phyloP scores from a whole-genome alignment of 2,113 vertebrate genomes.

The Jaculus jaculus region DNA sequence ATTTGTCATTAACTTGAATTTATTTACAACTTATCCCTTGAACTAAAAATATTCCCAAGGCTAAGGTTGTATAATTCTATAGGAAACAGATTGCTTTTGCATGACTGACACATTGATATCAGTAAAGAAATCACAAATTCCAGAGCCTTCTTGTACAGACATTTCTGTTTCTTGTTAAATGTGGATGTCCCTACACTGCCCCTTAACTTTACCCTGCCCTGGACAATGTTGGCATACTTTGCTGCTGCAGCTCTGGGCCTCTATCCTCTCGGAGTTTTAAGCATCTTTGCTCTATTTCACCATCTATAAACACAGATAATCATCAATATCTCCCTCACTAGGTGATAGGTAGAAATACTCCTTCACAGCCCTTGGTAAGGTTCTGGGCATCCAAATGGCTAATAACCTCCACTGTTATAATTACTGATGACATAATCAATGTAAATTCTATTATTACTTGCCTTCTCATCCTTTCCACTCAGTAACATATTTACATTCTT shows the following conservation, averaged over 20 bases:
- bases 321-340: background rate
- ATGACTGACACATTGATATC: background rate
- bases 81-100: background rate
- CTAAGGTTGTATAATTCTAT: background rate
- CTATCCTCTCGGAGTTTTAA: background rate
- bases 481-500: background rate
- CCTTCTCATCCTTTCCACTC: background rate
- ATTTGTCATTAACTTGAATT: background rate
- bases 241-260: background rate
- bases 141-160: background rate
- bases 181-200: rapidly evolving
- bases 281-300: background rate
- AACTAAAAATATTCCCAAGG: background rate
- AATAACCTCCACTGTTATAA: background rate
- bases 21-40: background rate
- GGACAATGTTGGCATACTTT: background rate
- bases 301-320: background rate
- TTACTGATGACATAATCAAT: background rate
- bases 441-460: background rate
- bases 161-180: background rate
- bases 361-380: background rate
- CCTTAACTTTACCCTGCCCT: background rate
- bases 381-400: background rate
- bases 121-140: background rate
- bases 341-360: background rate